Evolutionary conservation across 2,797 vertebrate genomes (phyloP).

Genomic region (Microcaecilia unicolor): DNA sequence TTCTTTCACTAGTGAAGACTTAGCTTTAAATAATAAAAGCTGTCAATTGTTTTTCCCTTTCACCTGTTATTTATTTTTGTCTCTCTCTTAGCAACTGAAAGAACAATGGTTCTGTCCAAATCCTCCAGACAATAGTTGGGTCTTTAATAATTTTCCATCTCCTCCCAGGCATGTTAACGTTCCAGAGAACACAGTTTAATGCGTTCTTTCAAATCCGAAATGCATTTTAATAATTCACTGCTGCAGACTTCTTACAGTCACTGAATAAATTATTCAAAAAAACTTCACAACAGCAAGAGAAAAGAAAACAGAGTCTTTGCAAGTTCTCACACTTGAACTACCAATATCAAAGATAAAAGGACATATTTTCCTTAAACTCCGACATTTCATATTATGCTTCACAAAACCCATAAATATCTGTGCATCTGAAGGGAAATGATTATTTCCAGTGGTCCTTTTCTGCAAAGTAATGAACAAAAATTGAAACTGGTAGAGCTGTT

Average conservation of each 20-base stretch:
- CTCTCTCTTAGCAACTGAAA: constrained; percentile 6
- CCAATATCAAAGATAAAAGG: too few relatives aligned
- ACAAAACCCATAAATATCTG: too few relatives aligned
- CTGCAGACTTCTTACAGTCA: constrained; percentile 25
- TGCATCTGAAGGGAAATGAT: too few relatives aligned
- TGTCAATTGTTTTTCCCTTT: constrained; percentile 18
- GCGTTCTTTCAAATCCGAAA: constrained; percentile 34
- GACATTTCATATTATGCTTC: too few relatives aligned
- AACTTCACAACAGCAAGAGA: constrained; percentile 18
- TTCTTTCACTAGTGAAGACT: constrained; percentile 4
- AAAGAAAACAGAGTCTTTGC: too few relatives aligned
- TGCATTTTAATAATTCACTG: constrained; percentile 46
- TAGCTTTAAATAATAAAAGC: constrained; percentile 33
- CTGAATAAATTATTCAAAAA: constrained; percentile 52
- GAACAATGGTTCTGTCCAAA: neutral
- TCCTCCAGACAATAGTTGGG: too few relatives aligned
- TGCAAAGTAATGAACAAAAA: too few relatives aligned
- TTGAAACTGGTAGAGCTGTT: too few relatives aligned
- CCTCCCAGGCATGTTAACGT: neutral
- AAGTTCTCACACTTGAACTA: too few relatives aligned
- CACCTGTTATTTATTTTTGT: neutral
- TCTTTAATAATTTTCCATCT: neutral
- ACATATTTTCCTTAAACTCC: too few relatives aligned
- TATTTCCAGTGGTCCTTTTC: too few relatives aligned
- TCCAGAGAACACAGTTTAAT: constrained; percentile 40